Evolutionary conservation across 2,797 vertebrate genomes (phyloP).

Genomic region (Malacoctenus gilli): DNA sequence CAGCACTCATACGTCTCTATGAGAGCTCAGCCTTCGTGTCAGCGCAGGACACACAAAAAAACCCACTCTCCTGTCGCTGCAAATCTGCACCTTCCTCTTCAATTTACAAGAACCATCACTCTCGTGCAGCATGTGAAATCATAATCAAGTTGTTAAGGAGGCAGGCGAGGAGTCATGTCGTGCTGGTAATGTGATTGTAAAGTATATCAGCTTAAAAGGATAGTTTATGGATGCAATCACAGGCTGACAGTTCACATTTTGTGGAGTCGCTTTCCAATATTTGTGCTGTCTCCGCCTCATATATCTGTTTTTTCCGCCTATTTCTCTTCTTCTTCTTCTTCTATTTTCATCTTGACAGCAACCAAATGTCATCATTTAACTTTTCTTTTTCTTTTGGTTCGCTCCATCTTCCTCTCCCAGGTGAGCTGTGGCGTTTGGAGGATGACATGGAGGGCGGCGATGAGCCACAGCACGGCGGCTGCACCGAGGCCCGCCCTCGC

Average conservation of each 20-base stretch:
- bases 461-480: constrained; percentile 27
- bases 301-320: background rate
- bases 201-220: constrained; percentile 38
- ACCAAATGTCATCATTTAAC: background rate
- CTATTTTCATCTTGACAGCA: background rate
- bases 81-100: constrained; percentile 27
- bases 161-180: constrained; percentile 28
- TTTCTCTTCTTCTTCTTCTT: background rate
- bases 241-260: constrained; percentile 25
- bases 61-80: background rate
- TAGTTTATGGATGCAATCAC: constrained; percentile 46
- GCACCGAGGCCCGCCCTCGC: constrained; percentile 64
- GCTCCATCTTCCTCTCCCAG: constrained; percentile 60
- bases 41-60: constrained; percentile 17
- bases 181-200: constrained; percentile 11
- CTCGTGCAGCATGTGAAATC: constrained; percentile 23
- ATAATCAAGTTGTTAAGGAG: constrained; percentile 36
- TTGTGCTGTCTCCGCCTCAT: constrained; percentile 23
- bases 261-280: constrained; percentile 39
- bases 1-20: constrained; percentile 41
- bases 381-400: background rate
- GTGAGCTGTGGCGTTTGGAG: constrained; percentile 87
- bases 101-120: constrained; percentile 30
- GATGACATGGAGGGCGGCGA: constrained; percentile 80
- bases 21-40: constrained; percentile 19